Evolutionary conservation across 2,797 vertebrate species (phyloP).

Genomic region (Lophotriccus pileatus): DNA sequence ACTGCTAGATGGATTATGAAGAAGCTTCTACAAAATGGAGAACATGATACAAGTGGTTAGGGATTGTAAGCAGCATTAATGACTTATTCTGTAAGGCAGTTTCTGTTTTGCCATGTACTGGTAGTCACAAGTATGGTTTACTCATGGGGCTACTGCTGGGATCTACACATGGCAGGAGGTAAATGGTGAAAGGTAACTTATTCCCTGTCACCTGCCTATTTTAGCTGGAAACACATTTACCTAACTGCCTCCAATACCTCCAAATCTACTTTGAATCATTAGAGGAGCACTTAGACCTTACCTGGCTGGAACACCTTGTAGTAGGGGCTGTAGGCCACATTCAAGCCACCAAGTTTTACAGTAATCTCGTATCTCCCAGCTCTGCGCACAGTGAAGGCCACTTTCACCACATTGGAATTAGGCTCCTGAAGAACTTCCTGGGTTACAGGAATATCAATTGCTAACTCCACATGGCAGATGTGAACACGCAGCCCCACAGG

Average conservation of each 20-base stretch:
- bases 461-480: constrained; percentile 94
- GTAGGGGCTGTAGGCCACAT: constrained; percentile 97
- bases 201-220: not conserved
- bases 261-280: not conserved
- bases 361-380: constrained; percentile 95
- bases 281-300: constrained; percentile 55
- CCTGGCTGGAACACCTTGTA: constrained; percentile 98
- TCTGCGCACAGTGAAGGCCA: constrained; percentile 95
- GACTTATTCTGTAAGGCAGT: not conserved
- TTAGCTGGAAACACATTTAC: not conserved
- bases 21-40: not conserved
- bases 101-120: not conserved
- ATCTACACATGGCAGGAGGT: not conserved
- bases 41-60: not conserved
- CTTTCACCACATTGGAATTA: constrained; percentile 92
- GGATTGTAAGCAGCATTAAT: not conserved
- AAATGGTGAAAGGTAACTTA: not conserved
- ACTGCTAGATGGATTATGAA: not conserved
- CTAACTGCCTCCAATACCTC: not conserved
- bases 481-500: constrained; percentile 91
- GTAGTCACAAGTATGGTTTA: not conserved
- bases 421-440: constrained; percentile 95
- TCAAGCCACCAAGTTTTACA: constrained; percentile 93
- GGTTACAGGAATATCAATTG: constrained; percentile 94
- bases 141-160: not conserved